Base-by-base conservation (phyloP, 2,113 vertebrate species). In the Gila orcuttii region DNA sequence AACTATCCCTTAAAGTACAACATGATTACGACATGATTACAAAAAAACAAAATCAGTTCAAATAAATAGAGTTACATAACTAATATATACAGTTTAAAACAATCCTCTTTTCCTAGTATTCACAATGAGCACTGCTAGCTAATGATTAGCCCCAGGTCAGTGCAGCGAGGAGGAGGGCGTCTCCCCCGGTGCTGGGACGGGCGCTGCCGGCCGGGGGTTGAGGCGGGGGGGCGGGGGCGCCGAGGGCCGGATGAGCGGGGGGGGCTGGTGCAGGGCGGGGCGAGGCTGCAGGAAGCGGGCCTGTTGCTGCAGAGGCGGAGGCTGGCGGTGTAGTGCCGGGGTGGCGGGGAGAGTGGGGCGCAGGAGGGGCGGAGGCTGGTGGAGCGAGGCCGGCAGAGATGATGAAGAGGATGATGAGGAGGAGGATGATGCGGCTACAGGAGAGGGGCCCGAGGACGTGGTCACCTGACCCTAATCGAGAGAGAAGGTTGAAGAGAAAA, bases 181-280 rank as follows among this genome's bases (percentile, higher is more conserved):
- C 74, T 98, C 98, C 1, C 93, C 89, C 0, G 95, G 89, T 9
- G 90, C 31, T 0, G 91, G 93, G 0, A 95, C 82, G 36, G 95
- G 93, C 42, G 96, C 85, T 15, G 95, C 91, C 0, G 98, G 96
- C 42, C 98, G 94, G 31, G 98, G 97, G 92, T 99, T 99, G 39
- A 99, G 97, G 59, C 98, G 97, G 3, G 98, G 98, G 0, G 97
- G 98, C 92, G 96, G 90, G 25, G 96, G 96, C 82, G 95, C 97
- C 93, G 96, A 96, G n/a, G 98, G 98, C 66, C 98, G 97, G 86
- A 99, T 98, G 88, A 99, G 96, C 0, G 98, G 98, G 0, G 98
- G 98, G 0, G 97, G 98, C 92, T 98, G 97, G 87, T 98, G 96
- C 2, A 97, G 93, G 1, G 96, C 93, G 28, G 97, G 96, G 86